Evolutionary conservation across 2,888 invertebrate species (phyloP), one percentile per base, ranked within the genome.

Genomic region (Sylvicola cinctus): DNA sequence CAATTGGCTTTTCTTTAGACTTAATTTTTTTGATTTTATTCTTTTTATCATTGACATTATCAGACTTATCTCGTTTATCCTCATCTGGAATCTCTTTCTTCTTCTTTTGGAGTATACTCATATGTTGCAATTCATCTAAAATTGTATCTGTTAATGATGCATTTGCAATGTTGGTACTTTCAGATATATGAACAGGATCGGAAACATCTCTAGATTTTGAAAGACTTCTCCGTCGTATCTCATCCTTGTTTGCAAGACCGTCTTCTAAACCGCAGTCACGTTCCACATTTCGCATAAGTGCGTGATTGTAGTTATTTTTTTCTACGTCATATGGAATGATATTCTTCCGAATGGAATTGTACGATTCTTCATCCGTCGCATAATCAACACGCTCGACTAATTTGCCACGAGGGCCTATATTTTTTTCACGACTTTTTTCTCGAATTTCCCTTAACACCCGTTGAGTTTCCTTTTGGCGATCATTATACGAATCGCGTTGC

Each of bases 381-480:
- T 20, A 20, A 20, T 20, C 20, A 12, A 28, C 28, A 28, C 28
- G 11, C 8, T 20, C 20, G 4, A 49, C 44, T 40, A 49, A 42
- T 39, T 51, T 38, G 20, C 50, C 45, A 34, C 45, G 20, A 20
- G 61, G 59, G 34, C 57, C 49, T 14, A 56, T 39, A 27, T 45
- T 50, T 39, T 54, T 58, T 42, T 55, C 67, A 36, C 63, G 55
- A 3, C 55, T 50, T 49, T 20, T 20, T 20, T 74, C 69, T 37
- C 78, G 52, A 36, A 74, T 70, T 59, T 79, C 69, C 47, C 70
- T 66, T 6, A 75, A 50, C 16, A 72, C 66, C 50, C 69, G 66
- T 51, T 76, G 69, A 33, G 78, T 66, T 58, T 74, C 66, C 45
- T 75, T 55, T 53, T 79, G 68, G 43, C 75, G 63, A 51, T 74